Base-by-base conservation (phyloP, 2,797 vertebrate genomes). In the Synaphobranchus kaupii region DNA sequence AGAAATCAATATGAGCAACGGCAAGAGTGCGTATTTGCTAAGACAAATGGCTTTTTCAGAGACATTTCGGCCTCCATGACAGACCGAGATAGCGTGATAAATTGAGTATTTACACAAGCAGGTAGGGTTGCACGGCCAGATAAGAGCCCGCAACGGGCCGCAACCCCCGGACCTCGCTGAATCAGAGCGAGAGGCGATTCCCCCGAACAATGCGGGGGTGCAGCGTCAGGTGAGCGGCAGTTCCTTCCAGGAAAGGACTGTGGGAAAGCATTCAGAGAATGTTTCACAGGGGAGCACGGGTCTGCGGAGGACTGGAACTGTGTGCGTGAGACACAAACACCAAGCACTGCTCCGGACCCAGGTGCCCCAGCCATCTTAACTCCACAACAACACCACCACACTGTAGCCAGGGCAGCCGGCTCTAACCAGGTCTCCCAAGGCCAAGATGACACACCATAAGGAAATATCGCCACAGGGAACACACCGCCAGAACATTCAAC, bases 201-300 rank as follows among this genome's bases (percentile, higher is more conserved):
- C 66, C 58, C 58, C 85, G 88, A 71, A 52, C 86, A 86, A n/a
- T 71, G 68, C 13, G 71, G 71, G 63, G 25, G 81, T 50, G 47
- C 52, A 66, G 54, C 85, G 73, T 82, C 88, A 87, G 71, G 84
- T 86, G 88, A 89, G 71, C 13, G 83, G 85, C 47, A 89, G 85
- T 73, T n/a, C 60, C 83, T 83, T 20, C 84, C 52, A 73, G 78
- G 85, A 85, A 87, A 89, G 86, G 85, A 84, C 84, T 92, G 92
- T 94, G 93, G 93, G 92, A 93, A 94, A 90, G 84, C 58, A 2
- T 84, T 84, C 39, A 66, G 58, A 83, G 81, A 86, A 85, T 88
- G 83, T 93, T 89, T 88, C 92, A 92, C 89, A 92, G 90, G 90
- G 91, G 86, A 85, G 90, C 1, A 71, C 85, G 85, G 76, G 58